Conservation (phyloP, 2,888 invertebrate genomes). For the Sipha maydis region DNA sequence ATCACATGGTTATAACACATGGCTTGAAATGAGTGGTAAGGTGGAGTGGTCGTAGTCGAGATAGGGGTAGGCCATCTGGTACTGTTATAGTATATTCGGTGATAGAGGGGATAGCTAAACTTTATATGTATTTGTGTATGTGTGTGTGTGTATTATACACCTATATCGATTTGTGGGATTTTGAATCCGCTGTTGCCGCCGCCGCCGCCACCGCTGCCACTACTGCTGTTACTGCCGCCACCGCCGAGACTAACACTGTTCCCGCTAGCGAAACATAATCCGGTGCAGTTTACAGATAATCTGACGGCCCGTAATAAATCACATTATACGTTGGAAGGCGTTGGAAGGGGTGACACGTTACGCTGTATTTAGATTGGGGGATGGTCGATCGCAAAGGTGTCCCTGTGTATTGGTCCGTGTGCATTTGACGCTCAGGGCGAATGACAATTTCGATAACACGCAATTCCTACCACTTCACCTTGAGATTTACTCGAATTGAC, state of each 20-base stretch:
- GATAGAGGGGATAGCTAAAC: constrained; percentile 29
- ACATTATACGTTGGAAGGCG: constrained; percentile 43
- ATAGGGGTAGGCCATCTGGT: constrained; percentile 43
- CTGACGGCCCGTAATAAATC: constrained; percentile 60
- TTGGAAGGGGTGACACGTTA: not conserved
- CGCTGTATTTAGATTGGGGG: not conserved
- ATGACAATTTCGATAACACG: constrained; percentile 47
- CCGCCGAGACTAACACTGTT: constrained; percentile 25
- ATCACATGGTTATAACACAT: not conserved
- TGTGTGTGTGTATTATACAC: not conserved
- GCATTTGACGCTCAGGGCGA: constrained; percentile 50
- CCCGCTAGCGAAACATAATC: constrained; percentile 58
- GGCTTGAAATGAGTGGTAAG: constrained; percentile 16
- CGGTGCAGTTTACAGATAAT: constrained; percentile 61
- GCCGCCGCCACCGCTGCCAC: not conserved
- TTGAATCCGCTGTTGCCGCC: constrained; percentile 36
- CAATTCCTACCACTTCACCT: constrained; percentile 3
- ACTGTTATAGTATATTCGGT: constrained; percentile 5
- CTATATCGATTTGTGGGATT: constrained; percentile 59
- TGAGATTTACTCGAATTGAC: constrained; percentile 45
- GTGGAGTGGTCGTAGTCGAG: not conserved
- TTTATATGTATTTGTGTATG: not conserved
- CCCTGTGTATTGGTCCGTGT: constrained; percentile 42
- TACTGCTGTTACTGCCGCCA: constrained; percentile 17
- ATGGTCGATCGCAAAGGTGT: not conserved